phyloP scores from a whole-genome alignment of 2,888 invertebrate genomes.

The Drosophila lutescens region DNA sequence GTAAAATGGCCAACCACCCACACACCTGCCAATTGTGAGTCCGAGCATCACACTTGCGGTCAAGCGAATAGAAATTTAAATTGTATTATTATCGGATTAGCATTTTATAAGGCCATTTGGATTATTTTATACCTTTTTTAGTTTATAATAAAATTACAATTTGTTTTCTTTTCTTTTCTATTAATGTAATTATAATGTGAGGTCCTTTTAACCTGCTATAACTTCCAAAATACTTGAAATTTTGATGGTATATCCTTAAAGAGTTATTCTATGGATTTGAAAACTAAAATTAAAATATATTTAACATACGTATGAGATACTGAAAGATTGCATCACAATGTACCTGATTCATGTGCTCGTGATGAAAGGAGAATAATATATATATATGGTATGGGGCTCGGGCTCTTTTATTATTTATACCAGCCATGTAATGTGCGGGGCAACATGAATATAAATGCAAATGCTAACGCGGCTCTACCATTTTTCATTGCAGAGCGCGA shows the following conservation, averaged over 20 bases:
- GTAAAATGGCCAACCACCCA: slow-evolving; percentile 6
- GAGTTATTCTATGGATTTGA: too few species aligned
- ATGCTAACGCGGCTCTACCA: slow-evolving; percentile 19
- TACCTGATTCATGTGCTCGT: slow-evolving; percentile 14
- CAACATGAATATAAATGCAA: slow-evolving; percentile 37
- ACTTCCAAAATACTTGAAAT: too few species aligned
- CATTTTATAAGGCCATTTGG: too few species aligned
- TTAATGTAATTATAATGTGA: too few species aligned
- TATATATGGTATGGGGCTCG: background rate
- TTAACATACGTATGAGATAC: too few species aligned
- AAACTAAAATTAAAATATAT: too few species aligned
- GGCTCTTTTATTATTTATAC: slow-evolving; percentile 37
- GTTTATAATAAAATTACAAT: too few species aligned
- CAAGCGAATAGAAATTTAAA: background rate
- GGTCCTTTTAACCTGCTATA: too few species aligned
- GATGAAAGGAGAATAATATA: slow-evolving; percentile 7
- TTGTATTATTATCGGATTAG: too few species aligned
- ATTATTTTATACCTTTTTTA: too few species aligned
- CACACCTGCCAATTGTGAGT: slow-evolving; percentile 1
- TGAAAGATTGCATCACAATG: background rate
- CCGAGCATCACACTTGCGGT: background rate
- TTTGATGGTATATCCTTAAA: too few species aligned
- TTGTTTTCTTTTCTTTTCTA: too few species aligned
- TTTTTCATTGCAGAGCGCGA: slow-evolving; percentile 31
- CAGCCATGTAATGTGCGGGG: slow-evolving; percentile 15